phyloP scores from a whole-genome alignment of 2,888 invertebrate genomes.

The Plusia festucae region DNA sequence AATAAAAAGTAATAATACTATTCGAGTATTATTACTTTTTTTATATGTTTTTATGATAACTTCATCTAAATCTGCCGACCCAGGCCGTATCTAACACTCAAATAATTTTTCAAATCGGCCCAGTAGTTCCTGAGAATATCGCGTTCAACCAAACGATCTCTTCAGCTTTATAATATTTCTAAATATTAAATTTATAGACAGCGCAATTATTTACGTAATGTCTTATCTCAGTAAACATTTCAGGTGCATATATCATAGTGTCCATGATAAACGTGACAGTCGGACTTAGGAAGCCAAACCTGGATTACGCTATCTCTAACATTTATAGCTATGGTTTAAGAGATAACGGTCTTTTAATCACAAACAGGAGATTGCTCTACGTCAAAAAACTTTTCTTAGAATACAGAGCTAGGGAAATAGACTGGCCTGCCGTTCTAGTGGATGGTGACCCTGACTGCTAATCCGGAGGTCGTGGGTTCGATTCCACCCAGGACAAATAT shows the following conservation, averaged over 20 bases:
- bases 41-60: neutral
- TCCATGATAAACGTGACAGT: neutral
- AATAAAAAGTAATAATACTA: no score
- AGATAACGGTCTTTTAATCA: neutral
- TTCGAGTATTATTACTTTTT: no score
- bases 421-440: no score
- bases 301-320: neutral
- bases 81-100: neutral
- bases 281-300: neutral
- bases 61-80: neutral
- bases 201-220: neutral
- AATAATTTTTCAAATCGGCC: no score
- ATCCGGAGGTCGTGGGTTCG: no score
- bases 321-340: neutral
- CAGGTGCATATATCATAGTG: neutral
- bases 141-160: no score
- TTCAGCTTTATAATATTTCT: no score
- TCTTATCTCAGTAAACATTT: neutral
- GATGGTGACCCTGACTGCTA: no score
- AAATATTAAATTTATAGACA: neutral
- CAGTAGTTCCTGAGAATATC: no score
- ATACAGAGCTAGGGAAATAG: no score
- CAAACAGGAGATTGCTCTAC: neutral
- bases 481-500: no score
- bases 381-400: no score